Conservation (phyloP, 2,113 vertebrate genomes). For the Chionodraco myersi region DNA sequence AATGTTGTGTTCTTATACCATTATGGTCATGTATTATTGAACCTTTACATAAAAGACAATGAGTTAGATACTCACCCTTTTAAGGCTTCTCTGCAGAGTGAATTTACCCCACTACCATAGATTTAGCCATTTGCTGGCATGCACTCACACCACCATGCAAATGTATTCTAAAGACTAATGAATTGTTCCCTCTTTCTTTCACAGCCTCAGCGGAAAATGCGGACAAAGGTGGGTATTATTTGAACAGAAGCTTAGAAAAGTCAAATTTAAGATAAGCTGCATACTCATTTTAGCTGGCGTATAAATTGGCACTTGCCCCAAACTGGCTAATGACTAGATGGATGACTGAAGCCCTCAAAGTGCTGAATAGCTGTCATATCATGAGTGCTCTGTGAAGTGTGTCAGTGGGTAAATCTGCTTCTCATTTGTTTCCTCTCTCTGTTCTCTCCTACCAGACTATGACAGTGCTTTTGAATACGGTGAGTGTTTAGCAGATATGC, state of each 20-base stretch:
- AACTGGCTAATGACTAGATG: conserved; percentile 39
- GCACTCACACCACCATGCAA: conserved; percentile 10
- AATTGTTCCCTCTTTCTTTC: conserved; percentile 35
- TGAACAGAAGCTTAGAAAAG: conserved; percentile 41
- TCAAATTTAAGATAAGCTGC: conserved; percentile 41
- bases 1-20: background rate
- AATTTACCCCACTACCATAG: conserved; percentile 6
- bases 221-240: conserved; percentile 70
- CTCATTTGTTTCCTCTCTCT: conserved; percentile 49
- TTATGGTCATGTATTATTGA: background rate
- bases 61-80: background rate
- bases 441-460: conserved; percentile 70
- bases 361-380: conserved; percentile 43
- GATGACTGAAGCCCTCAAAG: conserved; percentile 41
- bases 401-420: conserved; percentile 49
- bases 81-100: background rate
- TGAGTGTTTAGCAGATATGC: conserved; percentile 70
- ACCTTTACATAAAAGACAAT: background rate
- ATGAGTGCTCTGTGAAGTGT: conserved; percentile 52
- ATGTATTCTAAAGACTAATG: conserved; percentile 29
- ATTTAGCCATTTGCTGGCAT: conserved; percentile 34
- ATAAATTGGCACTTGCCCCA: conserved; percentile 25
- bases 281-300: conserved; percentile 16
- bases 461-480: conserved; percentile 84
- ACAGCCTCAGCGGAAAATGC: conserved; percentile 73